Percentiles rank a stretch among this genome's conserved stretches.
Evolutionary conservation across 2,113 vertebrate genomes (phyloP).

Genomic region (Okapia johnstoni): DNA sequence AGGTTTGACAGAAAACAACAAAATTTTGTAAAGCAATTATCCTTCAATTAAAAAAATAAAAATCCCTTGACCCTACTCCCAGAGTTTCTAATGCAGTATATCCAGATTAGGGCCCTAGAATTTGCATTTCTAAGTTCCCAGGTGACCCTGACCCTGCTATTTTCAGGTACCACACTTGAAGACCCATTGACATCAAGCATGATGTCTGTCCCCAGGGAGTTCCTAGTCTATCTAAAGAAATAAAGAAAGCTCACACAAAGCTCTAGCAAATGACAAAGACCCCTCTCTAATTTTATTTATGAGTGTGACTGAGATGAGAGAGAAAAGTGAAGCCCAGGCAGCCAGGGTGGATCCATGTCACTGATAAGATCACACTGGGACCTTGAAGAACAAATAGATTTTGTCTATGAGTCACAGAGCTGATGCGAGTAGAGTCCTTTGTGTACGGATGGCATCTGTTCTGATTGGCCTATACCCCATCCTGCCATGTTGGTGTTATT

Average conservation of each 20-base stretch:
- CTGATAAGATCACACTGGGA: neutral
- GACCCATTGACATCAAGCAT: neutral
- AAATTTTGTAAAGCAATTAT: neutral
- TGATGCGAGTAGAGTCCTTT: neutral
- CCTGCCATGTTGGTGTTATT: neutral
- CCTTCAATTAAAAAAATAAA: neutral
- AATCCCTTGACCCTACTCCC: neutral
- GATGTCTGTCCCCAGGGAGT: neutral
- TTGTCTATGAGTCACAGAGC: neutral
- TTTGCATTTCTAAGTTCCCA: neutral
- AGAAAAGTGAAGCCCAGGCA: neutral
- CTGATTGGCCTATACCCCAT: neutral
- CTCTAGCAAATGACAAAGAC: neutral
- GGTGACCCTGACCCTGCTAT: neutral
- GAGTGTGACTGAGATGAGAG: neutral
- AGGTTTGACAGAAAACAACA: neutral
- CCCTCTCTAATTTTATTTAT: neutral
- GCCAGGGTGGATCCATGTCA: neutral
- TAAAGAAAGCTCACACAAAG: neutral
- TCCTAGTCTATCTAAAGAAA: neutral
- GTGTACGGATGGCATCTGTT: neutral
- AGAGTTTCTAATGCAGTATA: neutral
- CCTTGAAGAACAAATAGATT: neutral
- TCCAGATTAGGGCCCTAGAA: neutral
- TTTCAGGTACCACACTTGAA: neutral